Conservation (phyloP, 2,888 invertebrate species). For the Drosophila monieri region DNA sequence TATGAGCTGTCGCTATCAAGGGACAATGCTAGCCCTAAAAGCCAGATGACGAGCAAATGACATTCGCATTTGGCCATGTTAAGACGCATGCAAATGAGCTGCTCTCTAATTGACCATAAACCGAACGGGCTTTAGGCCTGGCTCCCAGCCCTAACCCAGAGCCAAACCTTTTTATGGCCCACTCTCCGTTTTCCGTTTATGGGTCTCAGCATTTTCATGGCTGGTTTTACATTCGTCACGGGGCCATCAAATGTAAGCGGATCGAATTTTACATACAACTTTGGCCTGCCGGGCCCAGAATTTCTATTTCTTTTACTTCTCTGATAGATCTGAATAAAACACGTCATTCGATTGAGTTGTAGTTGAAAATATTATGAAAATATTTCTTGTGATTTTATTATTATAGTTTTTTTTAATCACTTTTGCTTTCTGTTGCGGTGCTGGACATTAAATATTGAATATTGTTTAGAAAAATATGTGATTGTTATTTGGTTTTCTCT, state of each 20-base stretch:
- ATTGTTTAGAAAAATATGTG: slow-evolving; percentile 23
- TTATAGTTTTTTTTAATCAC: slow-evolving; percentile 14
- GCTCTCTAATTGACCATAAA: slow-evolving; percentile 49
- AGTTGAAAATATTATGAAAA: slow-evolving; percentile 36
- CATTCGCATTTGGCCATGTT: slow-evolving; percentile 38
- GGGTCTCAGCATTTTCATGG: slow-evolving; percentile 41
- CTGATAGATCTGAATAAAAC: slow-evolving; percentile 16
- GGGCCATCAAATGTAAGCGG: slow-evolving; percentile 37
- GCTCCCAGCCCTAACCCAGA: slow-evolving; percentile 9
- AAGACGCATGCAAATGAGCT: slow-evolving; percentile 57
- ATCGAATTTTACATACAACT: slow-evolving; percentile 36
- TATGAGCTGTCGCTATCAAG: neutral
- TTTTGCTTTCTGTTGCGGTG: slow-evolving; percentile 11
- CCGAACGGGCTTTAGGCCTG: slow-evolving; percentile 30
- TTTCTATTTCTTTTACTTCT: slow-evolving; percentile 13
- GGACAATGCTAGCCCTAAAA: neutral
- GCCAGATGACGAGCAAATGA: slow-evolving; percentile 1
- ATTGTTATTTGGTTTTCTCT: slow-evolving; percentile 4
- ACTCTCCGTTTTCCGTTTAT: slow-evolving; percentile 25
- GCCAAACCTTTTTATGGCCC: slow-evolving; percentile 34
- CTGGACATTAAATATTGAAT: slow-evolving; percentile 11
- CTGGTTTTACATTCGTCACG: slow-evolving; percentile 47
- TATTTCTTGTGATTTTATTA: slow-evolving; percentile 31
- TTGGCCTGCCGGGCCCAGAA: neutral
- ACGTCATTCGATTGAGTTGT: slow-evolving; percentile 17